These are phyloP conservation scores for Ceyx melanurus DNA, from an alignment of 2,113 vertebrate genomes.

Conservation along the genomic window DNA sequence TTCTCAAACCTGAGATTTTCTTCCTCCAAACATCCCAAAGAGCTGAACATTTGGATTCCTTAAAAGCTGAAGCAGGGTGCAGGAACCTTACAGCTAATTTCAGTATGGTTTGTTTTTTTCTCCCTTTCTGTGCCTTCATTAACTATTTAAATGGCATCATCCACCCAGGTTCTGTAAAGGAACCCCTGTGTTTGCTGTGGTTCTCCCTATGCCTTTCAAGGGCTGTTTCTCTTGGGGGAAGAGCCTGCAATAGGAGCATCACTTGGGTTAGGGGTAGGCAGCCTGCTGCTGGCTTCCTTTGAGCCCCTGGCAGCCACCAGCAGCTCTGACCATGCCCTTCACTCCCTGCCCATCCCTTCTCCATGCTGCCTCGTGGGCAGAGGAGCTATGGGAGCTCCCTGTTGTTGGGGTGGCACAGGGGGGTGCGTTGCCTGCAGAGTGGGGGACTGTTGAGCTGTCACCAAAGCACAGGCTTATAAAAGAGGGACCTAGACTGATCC, in stretches of 20 bases:
- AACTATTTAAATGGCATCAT: accelerated
- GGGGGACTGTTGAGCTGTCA: background rate
- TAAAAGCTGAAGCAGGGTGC: background rate
- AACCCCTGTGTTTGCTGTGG: background rate
- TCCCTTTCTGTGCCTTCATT: background rate
- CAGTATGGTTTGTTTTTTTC: background rate
- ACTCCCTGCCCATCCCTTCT: background rate
- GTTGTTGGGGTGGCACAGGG: background rate
- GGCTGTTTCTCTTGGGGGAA: background rate
- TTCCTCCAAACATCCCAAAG: background rate
- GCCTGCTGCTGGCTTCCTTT: accelerated
- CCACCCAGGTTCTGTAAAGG: background rate
- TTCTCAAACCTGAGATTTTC: background rate
- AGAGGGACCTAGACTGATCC: background rate
- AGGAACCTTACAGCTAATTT: background rate
- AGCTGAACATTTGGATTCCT: background rate
- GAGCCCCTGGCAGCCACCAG: background rate
- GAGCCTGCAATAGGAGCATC: background rate
- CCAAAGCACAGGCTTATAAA: background rate
- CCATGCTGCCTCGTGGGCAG: background rate
- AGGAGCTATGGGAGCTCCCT: background rate
- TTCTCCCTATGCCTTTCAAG: background rate
- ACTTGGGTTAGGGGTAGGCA: background rate
- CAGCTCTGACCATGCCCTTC: background rate
- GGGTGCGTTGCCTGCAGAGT: background rate